Evolutionary conservation across 2,888 invertebrate species (phyloP).

Genomic region (Pyrochroa serraticornis): DNA sequence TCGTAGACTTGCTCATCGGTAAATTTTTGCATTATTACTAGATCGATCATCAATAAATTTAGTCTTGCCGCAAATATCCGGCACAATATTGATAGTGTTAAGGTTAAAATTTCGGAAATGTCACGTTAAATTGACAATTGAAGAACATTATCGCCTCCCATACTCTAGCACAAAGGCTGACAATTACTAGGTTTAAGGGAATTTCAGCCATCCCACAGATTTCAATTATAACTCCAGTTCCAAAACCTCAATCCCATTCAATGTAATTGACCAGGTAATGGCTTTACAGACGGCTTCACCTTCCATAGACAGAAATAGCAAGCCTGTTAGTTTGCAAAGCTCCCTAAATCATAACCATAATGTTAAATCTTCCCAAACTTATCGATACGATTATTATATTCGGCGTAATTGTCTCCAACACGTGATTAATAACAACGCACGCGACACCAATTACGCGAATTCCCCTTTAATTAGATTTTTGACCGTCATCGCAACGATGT

Average conservation of each 20-base stretch:
- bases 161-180: constrained; percentile 48
- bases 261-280: constrained; percentile 60
- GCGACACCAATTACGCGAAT: no score
- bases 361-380: constrained; percentile 38
- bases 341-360: constrained; percentile 53
- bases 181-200: constrained; percentile 58
- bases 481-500: not conserved
- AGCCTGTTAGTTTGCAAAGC: constrained; percentile 51
- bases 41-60: not conserved
- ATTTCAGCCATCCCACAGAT: constrained; percentile 58
- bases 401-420: no score
- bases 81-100: not conserved
- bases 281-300: constrained; percentile 57
- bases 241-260: constrained; percentile 58
- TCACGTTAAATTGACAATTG: constrained; percentile 31
- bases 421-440: no score
- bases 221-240: constrained; percentile 59
- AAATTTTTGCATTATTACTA: not conserved
- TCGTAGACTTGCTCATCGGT: constrained; percentile 2
- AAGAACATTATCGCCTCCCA: constrained; percentile 36
- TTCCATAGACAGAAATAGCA: constrained; percentile 53
- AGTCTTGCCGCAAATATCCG: not conserved
- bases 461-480: not conserved
- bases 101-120: constrained; percentile 10
- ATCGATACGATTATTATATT: constrained; percentile 30